A percentile compares a stretch with the other conserved stretches of the same genome.
phyloP scores from a whole-genome alignment of 1,140 invertebrate genomes.

The Kradibia gibbosae region DNA sequence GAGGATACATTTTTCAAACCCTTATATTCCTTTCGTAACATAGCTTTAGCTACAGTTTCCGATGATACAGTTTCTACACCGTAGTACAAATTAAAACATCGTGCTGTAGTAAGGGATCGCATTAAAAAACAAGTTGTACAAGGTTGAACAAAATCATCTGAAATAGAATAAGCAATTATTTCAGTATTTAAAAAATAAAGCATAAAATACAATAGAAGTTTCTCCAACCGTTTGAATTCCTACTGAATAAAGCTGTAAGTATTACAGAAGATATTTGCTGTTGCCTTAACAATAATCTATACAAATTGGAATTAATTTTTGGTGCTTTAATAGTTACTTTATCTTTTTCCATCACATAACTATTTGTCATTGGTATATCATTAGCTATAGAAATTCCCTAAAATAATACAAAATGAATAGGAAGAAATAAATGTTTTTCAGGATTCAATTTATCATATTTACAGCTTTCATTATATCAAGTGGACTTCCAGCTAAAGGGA shows the following conservation, averaged over 20 bases:
- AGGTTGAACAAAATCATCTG: not conserved
- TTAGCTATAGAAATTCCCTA: conserved; percentile 17
- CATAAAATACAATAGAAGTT: not conserved
- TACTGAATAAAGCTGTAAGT: not conserved
- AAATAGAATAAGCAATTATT: not conserved
- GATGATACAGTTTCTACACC: conserved; percentile 36
- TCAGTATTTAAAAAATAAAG: not conserved
- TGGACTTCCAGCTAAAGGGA: not conserved
- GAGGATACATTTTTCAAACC: conserved; percentile 21
- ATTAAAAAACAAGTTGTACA: not conserved
- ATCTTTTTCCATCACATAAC: conserved; percentile 43
- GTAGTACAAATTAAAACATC: conserved; percentile 20
- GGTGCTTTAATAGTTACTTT: not conserved
- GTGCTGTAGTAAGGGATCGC: conserved; percentile 8
- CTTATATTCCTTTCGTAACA: conserved; percentile 2
- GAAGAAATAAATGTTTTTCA: not conserved
- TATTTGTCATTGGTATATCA: conserved; percentile 29
- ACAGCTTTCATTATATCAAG: conserved; percentile 30
- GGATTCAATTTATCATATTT: not conserved
- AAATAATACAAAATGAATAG: conserved; percentile 1
- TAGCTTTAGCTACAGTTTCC: not conserved
- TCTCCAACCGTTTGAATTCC: not conserved
- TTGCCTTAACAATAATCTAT: not conserved
- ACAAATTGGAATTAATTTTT: not conserved
- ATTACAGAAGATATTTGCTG: conserved; percentile 22